Base-by-base conservation (phyloP, 2,113 vertebrate genomes). In the Paralichthys olivaceus region DNA sequence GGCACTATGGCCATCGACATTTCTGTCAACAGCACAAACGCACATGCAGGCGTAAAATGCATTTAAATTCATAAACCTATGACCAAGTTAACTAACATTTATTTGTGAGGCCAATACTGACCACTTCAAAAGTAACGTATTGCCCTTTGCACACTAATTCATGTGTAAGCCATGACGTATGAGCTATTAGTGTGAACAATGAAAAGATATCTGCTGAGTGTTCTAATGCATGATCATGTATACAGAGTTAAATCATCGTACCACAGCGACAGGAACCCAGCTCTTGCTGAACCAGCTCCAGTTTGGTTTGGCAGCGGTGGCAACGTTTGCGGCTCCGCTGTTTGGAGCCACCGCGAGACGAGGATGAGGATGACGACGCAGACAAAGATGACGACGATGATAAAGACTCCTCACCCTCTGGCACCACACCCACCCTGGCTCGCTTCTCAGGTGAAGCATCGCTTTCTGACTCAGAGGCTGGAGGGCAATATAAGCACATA, bases 231-330 rank as follows among this genome's bases (percentile, higher is more conserved):
- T 40, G 20, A 29, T 15, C 19, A n/a, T 71, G 67, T 0, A 19
- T 13, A 22, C 15, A 32, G 37, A 68, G 54, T 9, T 28, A 22
- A 15, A 32, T 72, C 2, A 11, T 45, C 96, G 94, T 90, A 99
- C 98, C 97, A 80, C 98, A 99, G 90, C 98, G 97, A 93, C 98
- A 99, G 0, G 96, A 98, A 90, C 98, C 98, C 94, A 99, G 89
- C 73, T 99, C 97, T 91, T 99, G 97, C 91, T 99, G 97, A 79
- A 99, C 97, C 90, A 99, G 95, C 92, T 99, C 97, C 95, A 99
- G 96, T 94, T 97, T 98, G 93, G 95, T 97, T 96, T 98, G 98
- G 95, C 98, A 99, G 95, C 96, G 96, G 94, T 97, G 98, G 94
- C 98, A 99, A 72, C 98, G 96, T 76, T 96, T 96, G 88, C 97